A percentile compares a stretch with the other conserved stretches of the same genome.
phyloP scores from a whole-genome alignment of 2,113 vertebrate species.

The Neogobius melanostomus region DNA sequence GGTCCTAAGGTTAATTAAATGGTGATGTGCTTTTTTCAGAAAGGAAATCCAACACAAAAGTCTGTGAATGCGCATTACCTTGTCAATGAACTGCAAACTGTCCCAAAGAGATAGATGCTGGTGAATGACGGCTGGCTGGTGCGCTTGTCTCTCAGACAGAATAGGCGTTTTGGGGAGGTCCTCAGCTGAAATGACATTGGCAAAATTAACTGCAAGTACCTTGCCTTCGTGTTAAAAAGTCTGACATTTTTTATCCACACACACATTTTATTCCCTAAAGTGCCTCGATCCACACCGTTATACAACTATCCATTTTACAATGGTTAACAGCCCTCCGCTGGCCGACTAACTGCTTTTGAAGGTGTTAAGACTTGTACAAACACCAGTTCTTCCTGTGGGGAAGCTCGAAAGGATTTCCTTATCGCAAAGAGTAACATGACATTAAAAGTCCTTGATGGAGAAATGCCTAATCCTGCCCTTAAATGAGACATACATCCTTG shows the following conservation, averaged over 20 bases:
- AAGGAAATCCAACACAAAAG: background rate
- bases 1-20: no score
- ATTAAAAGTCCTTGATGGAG: slow-evolving; percentile 19
- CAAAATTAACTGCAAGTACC: background rate
- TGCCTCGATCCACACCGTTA: slow-evolving; percentile 7
- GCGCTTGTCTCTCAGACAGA: slow-evolving; percentile 38
- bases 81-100: slow-evolving; percentile 70
- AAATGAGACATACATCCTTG: slow-evolving; percentile 12
- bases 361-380: slow-evolving; percentile 46
- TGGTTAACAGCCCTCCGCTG: slow-evolving; percentile 14
- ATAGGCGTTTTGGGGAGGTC: slow-evolving; percentile 61
- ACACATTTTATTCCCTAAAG: background rate
- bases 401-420: slow-evolving; percentile 37
- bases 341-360: slow-evolving; percentile 36
- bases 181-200: slow-evolving; percentile 47
- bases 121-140: slow-evolving; percentile 62
- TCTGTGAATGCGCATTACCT: slow-evolving; percentile 64
- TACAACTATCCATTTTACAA: slow-evolving; percentile 36
- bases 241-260: background rate
- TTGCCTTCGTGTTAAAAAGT: background rate
- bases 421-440: slow-evolving; percentile 37
- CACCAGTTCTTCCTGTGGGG: slow-evolving; percentile 32
- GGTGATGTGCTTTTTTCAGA: no score
- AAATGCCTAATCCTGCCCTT: slow-evolving; percentile 21
- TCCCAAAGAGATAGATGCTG: slow-evolving; percentile 89